These are phyloP conservation scores for Halictus rubicundus DNA, from an alignment of 1,140 invertebrate genomes.

Conservation along the genomic window DNA sequence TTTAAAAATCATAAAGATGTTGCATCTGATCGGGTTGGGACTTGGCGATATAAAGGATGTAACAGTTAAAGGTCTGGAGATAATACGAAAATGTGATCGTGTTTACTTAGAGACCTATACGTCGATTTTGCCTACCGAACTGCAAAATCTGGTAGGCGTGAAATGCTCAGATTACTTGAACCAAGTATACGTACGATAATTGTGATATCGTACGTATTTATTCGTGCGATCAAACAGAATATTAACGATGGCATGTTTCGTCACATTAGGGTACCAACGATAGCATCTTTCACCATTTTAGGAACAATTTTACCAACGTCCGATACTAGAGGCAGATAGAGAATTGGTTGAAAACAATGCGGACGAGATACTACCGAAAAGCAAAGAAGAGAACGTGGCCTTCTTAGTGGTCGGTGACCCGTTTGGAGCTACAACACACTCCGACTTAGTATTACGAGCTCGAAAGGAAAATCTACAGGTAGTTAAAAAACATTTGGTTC, in stretches of 20 bases:
- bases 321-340: conserved; percentile 93
- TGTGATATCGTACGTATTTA: too few species aligned
- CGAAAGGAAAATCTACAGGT: conserved; percentile 87
- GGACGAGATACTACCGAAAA: conserved; percentile 90
- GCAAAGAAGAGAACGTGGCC: conserved; percentile 89
- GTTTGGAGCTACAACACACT: conserved; percentile 97
- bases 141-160: conserved; percentile 88
- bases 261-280: too few species aligned
- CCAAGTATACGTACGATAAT: too few species aligned
- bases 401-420: conserved; percentile 97
- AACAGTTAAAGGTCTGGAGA: conserved; percentile 97
- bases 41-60: conserved; percentile 98
- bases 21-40: conserved; percentile 97
- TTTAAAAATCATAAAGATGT: conserved; percentile 83
- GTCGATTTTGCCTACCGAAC: conserved; percentile 93
- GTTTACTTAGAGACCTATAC: conserved; percentile 99
- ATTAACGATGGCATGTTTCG: too few species aligned
- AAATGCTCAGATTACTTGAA: too few species aligned
- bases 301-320: conserved; percentile 92
- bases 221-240: too few species aligned
- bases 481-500: too few species aligned
- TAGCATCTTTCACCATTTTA: too few species aligned
- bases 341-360: conserved; percentile 92
- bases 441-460: conserved; percentile 95
- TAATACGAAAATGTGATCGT: conserved; percentile 91